Evolutionary conservation across 2,113 vertebrate species (phyloP).

Genomic region (Polyodon spathula): DNA sequence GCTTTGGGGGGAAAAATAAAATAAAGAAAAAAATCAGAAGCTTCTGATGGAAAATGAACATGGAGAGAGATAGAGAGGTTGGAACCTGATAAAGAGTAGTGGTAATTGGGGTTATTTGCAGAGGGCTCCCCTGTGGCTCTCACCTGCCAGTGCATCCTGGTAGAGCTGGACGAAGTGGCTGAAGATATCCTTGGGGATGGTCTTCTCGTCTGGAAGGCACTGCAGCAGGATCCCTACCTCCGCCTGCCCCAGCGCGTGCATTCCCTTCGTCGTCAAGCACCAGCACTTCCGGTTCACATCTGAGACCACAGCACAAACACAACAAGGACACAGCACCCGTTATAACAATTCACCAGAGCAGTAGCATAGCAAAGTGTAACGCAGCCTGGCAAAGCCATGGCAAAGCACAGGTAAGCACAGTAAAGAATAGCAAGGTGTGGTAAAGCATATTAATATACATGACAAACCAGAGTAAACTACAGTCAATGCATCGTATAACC

Average conservation of each 20-base stretch:
- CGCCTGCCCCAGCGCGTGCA: constrained; percentile 91
- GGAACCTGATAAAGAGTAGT: no score
- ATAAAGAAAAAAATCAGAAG: no score
- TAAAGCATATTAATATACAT: no score
- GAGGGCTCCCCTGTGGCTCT: constrained; percentile 21
- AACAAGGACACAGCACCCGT: neutral
- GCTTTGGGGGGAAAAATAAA: no score
- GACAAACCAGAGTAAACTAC: no score
- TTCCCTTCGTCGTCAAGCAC: constrained; percentile 93
- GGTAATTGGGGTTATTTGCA: neutral
- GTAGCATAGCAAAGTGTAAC: neutral
- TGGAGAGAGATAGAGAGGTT: constrained; percentile 3
- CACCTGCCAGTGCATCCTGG: constrained; percentile 84
- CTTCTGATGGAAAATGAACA: no score
- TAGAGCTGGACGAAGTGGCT: constrained; percentile 95
- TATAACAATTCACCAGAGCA: neutral
- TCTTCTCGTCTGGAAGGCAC: constrained; percentile 94
- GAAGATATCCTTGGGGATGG: constrained; percentile 90
- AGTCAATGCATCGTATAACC: no score
- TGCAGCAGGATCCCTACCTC: constrained; percentile 94
- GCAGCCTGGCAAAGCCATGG: neutral
- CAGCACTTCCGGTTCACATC: constrained; percentile 98
- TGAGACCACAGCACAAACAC: constrained; percentile 31
- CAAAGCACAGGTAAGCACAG: constrained; percentile 39
- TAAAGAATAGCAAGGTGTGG: no score